phyloP scores from a whole-genome alignment of 2,797 vertebrate species.

The Melanotaenia parkinsoni region DNA sequence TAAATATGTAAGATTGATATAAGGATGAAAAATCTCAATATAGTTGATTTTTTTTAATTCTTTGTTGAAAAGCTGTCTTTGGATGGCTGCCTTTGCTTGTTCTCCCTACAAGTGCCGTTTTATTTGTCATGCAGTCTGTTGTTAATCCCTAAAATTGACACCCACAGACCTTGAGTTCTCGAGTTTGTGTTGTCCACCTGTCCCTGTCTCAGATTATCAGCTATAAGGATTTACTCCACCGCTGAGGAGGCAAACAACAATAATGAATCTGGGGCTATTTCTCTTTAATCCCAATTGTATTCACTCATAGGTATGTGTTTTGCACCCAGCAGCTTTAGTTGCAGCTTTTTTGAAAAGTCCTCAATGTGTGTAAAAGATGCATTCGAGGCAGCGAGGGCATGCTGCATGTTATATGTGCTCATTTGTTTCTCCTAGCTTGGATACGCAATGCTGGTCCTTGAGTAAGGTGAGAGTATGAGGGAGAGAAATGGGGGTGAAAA shows the following conservation, averaged over 20 bases:
- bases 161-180: background rate
- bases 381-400: background rate
- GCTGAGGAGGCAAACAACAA: conserved; percentile 49
- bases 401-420: conserved; percentile 2
- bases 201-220: conserved; percentile 54
- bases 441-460: background rate
- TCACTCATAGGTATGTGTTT: conserved; percentile 54
- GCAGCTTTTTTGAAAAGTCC: conserved; percentile 52
- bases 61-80: too few relatives aligned
- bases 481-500: background rate
- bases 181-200: background rate
- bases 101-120: too few relatives aligned
- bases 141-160: background rate
- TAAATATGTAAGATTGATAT: too few relatives aligned
- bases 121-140: background rate
- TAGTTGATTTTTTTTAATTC: too few relatives aligned
- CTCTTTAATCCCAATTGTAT: conserved; percentile 45
- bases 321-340: conserved; percentile 56
- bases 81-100: too few relatives aligned
- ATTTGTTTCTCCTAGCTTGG: conserved; percentile 15
- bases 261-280: conserved; percentile 59
- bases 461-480: conserved; percentile 1
- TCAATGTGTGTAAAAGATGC: conserved; percentile 6
- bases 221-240: conserved; percentile 53
- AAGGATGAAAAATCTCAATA: too few relatives aligned